Base-by-base conservation (phyloP, 2,888 invertebrate genomes). In the Acleris emargana region DNA sequence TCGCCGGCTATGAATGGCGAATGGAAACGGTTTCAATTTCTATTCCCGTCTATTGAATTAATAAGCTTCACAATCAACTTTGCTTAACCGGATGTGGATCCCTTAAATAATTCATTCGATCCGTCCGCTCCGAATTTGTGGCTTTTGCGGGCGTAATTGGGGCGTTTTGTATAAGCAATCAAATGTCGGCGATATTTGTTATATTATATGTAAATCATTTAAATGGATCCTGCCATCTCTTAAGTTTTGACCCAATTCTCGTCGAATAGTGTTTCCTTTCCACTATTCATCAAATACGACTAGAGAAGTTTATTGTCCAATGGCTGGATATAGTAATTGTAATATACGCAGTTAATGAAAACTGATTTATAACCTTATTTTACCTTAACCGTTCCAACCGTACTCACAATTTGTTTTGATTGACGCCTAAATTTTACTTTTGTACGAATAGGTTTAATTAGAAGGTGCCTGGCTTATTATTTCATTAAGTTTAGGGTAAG, bases 1-100 rank as follows among this genome's bases (percentile, higher is more conserved):
- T 69, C 70, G 68, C 69, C 60, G 67, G 67, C 63, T 71, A 72
- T 76, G 73, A 78, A 76, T 77, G 71, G 68, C 66, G 74, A 76
- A 74, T 69, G 69, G 68, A 70, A 72, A 71, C 64, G 63, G 61
- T 72, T 74, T 72, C 64, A 68, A 58, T 72, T 73, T 71, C 70
- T 68, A 64, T 67, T 67, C 62, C 20, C 62, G 64, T 67, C 61
- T 68, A 64, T 72, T 69, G 68, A 62, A 66, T 67, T 58, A 53
- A 58, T 55, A 53, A 67, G 58, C 55, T 51, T 54, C 52, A 38
- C 45, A 58, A 62, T 52, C 61, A 61, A 66, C 42, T 50, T 64
- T 66, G 52, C 67, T 67, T 69, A 68, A 57, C 66, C 52, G 61
- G 62, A 67, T 51, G 51, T 63, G 64, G 55, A 64, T 54, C 51